phyloP scores from a whole-genome alignment of 1,140 invertebrate species.

The Ctenoplectra terminalis region DNA sequence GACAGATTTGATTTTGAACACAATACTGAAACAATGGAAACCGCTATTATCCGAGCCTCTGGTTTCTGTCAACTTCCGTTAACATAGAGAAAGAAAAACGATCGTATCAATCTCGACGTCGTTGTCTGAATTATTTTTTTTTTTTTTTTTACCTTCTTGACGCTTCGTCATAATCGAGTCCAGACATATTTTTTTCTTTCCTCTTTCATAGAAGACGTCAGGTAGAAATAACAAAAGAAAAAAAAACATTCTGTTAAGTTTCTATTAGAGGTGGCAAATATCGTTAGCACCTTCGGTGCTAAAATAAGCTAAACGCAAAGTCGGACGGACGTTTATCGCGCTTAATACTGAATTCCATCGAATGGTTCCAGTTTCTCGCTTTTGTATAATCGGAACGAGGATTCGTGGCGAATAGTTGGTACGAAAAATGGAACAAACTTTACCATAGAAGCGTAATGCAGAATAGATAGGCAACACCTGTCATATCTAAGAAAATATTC shows the following conservation, averaged over 20 bases:
- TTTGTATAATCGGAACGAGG: slow-evolving; percentile 68
- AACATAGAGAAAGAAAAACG: not conserved
- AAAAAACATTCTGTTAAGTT: not conserved
- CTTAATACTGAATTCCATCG: not conserved
- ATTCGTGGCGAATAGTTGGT: not conserved
- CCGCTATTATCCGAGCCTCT: not conserved
- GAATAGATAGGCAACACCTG: not conserved
- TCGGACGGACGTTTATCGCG: not conserved
- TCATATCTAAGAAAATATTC: not conserved
- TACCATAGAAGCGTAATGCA: not conserved
- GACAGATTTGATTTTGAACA: not conserved
- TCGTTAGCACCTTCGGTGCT: too few relatives aligned
- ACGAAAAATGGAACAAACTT: not conserved
- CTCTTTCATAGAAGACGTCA: not conserved
- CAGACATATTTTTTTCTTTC: too few relatives aligned
- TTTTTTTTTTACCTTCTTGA: too few relatives aligned
- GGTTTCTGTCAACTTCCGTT: not conserved
- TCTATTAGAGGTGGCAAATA: not conserved
- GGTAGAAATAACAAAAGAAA: not conserved
- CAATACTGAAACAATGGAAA: slow-evolving; percentile 3
- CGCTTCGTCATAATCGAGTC: not conserved
- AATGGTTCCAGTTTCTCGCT: slow-evolving; percentile 30
- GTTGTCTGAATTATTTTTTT: not conserved
- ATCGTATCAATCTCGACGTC: not conserved
- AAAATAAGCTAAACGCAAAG: too few relatives aligned